Evolutionary conservation across 2,113 vertebrate genomes (phyloP).

Genomic region (Nibea albiflora): DNA sequence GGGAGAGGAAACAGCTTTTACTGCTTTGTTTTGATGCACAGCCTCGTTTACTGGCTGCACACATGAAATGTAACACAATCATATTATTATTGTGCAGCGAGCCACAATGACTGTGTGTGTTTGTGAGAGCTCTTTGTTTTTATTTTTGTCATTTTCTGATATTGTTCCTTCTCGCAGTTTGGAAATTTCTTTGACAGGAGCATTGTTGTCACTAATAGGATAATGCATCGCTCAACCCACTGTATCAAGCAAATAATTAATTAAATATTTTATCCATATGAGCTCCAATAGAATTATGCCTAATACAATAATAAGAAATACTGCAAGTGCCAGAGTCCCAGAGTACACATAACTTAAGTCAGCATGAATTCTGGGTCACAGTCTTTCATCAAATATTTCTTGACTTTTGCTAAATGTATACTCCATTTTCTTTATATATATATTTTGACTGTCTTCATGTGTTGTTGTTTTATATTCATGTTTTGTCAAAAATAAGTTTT

Average conservation of each 20-base stretch:
- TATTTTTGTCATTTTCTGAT: slow-evolving; percentile 27
- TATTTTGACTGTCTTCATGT: background rate
- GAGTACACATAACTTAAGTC: background rate
- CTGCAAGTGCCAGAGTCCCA: background rate
- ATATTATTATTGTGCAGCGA: slow-evolving; percentile 37
- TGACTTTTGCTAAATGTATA: background rate
- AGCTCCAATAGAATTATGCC: background rate
- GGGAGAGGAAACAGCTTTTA: slow-evolving; percentile 54
- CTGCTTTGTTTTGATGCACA: slow-evolving; percentile 72
- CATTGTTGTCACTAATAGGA: background rate
- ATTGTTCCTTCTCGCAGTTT: background rate
- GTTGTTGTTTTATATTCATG: background rate
- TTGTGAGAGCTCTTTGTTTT: slow-evolving; percentile 27
- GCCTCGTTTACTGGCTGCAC: slow-evolving; percentile 47
- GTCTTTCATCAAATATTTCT: background rate
- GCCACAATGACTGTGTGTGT: slow-evolving; percentile 20
- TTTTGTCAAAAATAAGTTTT: background rate
- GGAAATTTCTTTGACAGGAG: slow-evolving; percentile 10
- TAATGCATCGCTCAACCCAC: background rate
- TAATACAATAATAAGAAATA: too few relatives aligned
- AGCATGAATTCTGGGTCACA: background rate
- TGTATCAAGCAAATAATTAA: background rate
- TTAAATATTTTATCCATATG: background rate
- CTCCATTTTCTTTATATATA: background rate
- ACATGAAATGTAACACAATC: slow-evolving; percentile 49